A percentile compares a stretch with the other conserved stretches of the same genome.
Evolutionary conservation across 2,888 invertebrate genomes (phyloP).

Genomic region (Mycalesis mineus): DNA sequence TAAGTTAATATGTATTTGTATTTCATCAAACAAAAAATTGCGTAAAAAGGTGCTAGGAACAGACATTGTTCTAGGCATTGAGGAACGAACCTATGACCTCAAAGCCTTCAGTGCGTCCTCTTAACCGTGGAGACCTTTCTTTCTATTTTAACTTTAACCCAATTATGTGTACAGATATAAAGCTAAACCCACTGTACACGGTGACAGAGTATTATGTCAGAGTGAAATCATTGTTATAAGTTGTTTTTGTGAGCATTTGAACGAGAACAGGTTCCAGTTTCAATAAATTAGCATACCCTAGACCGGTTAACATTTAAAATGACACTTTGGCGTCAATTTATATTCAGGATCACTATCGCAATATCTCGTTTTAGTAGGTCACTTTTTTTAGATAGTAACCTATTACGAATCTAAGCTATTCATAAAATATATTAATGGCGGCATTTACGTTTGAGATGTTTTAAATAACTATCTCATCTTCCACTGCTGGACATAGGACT

Average conservation of each 20-base stretch:
- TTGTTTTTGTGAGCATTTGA: slow-evolving; percentile 40
- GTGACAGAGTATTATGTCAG: background rate
- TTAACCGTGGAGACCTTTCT: no score
- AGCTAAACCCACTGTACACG: background rate
- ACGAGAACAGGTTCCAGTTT: slow-evolving; percentile 23
- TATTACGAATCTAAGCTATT: slow-evolving; percentile 16
- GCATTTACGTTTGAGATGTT: background rate
- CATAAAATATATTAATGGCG: background rate
- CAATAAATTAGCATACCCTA: slow-evolving; percentile 25
- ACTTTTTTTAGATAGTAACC: slow-evolving; percentile 10
- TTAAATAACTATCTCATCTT: no score
- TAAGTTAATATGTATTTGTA: no score
- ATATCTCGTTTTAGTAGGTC: slow-evolving; percentile 22
- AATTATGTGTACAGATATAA: no score
- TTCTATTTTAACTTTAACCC: no score
- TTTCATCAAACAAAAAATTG: no score
- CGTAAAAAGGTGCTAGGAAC: no score
- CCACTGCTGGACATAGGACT: no score
- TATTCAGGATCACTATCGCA: slow-evolving; percentile 26
- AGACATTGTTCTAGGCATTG: no score
- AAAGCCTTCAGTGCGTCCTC: no score
- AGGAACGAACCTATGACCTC: no score
- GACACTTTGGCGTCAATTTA: slow-evolving; percentile 27
- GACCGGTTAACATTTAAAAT: slow-evolving; percentile 32
- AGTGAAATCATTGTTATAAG: slow-evolving; percentile 17